These are phyloP conservation scores for Heliconius charithonia DNA, from an alignment of 2,888 invertebrate genomes.

Conservation along the genomic window DNA sequence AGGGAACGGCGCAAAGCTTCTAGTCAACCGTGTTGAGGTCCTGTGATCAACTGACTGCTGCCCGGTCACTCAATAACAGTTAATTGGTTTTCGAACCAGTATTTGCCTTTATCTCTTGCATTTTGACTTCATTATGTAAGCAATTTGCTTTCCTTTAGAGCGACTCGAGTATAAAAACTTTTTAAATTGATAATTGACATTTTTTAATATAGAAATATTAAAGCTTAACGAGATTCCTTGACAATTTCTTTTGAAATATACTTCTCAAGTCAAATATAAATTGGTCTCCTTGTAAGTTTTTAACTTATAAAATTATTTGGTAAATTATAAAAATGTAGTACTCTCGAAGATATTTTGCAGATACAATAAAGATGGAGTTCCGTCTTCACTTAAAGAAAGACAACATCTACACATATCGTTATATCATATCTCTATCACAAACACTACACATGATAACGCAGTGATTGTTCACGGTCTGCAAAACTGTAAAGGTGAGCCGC, in stretches of 20 bases:
- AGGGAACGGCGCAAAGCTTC: conserved; percentile 66
- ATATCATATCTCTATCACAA: conserved; percentile 73
- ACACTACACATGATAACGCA: conserved; percentile 79
- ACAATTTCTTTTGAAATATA: neutral
- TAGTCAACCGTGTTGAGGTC: conserved; percentile 66
- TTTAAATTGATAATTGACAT: neutral
- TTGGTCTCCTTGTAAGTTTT: neutral
- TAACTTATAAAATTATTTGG: neutral
- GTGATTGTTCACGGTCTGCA: conserved; percentile 82
- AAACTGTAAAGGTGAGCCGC: conserved; percentile 78
- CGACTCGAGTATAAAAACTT: neutral
- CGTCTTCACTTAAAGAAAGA: conserved; percentile 67
- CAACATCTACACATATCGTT: conserved; percentile 64
- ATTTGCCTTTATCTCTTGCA: conserved; percentile 26
- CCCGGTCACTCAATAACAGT: conserved; percentile 64
- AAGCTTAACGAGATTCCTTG: neutral
- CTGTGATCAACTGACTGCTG: conserved; percentile 61
- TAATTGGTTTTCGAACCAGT: conserved; percentile 50
- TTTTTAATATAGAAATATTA: no score
- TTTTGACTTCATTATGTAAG: conserved; percentile 25
- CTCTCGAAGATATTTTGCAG: neutral
- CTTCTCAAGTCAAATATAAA: neutral
- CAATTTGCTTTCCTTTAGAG: conserved; percentile 14
- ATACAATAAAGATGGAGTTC: conserved; percentile 52
- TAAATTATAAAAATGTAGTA: neutral